Base-by-base conservation (phyloP, 2,888 invertebrate species). In the Lithosia quadra region DNA sequence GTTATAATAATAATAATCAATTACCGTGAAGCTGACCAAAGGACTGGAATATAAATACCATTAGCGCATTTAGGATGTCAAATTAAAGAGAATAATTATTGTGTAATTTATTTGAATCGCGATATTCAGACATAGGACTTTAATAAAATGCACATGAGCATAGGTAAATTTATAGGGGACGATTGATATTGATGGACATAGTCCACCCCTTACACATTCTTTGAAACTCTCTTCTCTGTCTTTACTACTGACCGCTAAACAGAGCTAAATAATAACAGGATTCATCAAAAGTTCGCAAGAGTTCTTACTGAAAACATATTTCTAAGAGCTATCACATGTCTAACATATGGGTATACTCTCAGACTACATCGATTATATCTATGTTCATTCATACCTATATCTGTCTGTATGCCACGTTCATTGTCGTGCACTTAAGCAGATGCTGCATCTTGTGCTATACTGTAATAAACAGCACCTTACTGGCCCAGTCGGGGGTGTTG, bases 401-500 rank as follows among this genome's bases (percentile, higher is more conserved):
- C 68, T 74, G 72, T 69, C 34, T 71, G 71, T 77, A 67, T 67
- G 73, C 67, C 71, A 78, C 77, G 68, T 78, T 80, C 75, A 79
- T 78, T 79, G 71, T 76, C 71, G 77, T 79, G 68, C 78, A 71
- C 73, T 71, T 75, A 72, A 83, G 77, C 72, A 78, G 81, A 84
- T 81, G 83, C 81, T 81, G 80, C 81, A 84, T 82, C 86, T 84
- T 83, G 83, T 85, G 85, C 82, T 84, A 81, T 84, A 83, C 80
- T 76, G 88, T 81, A 86, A 84, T 84, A 84, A 86, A 85, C 88
- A 87, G 84, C 83, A 83, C 78, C 83, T 74, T 63, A 85, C 84
- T 76, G 79, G 82, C 83, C 80, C 81, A 84, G 77, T 77, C 79
- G 34, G 80, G 68, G 62, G 81, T 94, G 92, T 91, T 91, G 94